Percentiles rank a stretch among this genome's conserved stretches.
Conservation (phyloP, 37 sponge, comb jelly and placozoan species). For the Beroe forskalii region DNA sequence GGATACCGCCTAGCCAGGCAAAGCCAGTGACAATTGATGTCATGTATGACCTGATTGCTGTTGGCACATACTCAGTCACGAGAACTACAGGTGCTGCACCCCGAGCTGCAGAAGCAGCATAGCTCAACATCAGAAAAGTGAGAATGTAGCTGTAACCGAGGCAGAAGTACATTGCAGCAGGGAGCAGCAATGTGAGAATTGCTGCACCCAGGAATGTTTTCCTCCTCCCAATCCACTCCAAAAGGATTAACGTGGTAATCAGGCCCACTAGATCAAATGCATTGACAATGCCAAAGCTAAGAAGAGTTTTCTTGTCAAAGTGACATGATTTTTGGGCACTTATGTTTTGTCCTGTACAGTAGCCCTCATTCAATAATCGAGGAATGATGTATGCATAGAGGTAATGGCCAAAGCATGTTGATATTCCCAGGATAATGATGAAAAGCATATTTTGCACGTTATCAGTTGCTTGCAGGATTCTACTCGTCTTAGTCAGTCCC, state of each 20-base stretch:
- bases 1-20: too few species aligned
- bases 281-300: neutral
- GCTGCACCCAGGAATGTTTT: neutral
- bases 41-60: neutral
- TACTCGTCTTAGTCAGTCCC: too few species aligned
- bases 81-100: neutral
- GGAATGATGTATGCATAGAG: neutral
- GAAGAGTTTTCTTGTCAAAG: neutral
- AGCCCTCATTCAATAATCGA: neutral
- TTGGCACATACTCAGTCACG: neutral
- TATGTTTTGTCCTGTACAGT: neutral
- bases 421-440: too few species aligned
- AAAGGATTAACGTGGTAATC: neutral
- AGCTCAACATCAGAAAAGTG: neutral
- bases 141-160: neutral
- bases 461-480: too few species aligned
- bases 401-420: neutral
- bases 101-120: neutral
- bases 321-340: neutral
- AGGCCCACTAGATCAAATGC: neutral
- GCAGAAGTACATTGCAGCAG: neutral
- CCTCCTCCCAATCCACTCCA: neutral
- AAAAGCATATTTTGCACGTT: too few species aligned
- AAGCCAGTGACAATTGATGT: too few species aligned
- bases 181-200: neutral